Conservation (phyloP, 1,140 invertebrate species). For the Drosophila bocqueti region DNA sequence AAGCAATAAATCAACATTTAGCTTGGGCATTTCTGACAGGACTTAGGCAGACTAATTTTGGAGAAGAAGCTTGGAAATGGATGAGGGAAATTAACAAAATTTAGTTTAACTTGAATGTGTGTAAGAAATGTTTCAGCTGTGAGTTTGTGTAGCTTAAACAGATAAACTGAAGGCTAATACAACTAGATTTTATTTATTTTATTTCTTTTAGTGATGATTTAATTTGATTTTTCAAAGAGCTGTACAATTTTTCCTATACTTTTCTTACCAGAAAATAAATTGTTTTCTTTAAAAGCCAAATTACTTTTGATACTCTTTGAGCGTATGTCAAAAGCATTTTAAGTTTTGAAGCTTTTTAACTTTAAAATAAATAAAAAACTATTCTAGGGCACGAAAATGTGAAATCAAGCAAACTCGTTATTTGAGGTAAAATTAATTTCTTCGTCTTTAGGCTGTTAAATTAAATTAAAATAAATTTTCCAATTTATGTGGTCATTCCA, state of each 20-base stretch:
- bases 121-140: neutral
- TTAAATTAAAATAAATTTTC: neutral
- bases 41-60: conserved; percentile 13
- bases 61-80: neutral
- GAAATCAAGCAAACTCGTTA: neutral
- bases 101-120: neutral
- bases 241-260: neutral
- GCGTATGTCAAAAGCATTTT: neutral
- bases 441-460: neutral
- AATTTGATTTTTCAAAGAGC: neutral
- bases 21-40: conserved; percentile 17
- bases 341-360: neutral
- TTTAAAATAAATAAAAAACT: no score
- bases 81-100: neutral
- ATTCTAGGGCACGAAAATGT: neutral
- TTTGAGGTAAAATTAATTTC: neutral
- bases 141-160: neutral
- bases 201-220: no score
- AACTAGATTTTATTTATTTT: no score
- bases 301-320: neutral
- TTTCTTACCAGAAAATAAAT: neutral
- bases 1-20: conserved; percentile 38
- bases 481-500: neutral
- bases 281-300: neutral
- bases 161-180: neutral